Evolutionary conservation across 1,140 invertebrate genomes (phyloP).

Genomic region (Anastrepha ludens): DNA sequence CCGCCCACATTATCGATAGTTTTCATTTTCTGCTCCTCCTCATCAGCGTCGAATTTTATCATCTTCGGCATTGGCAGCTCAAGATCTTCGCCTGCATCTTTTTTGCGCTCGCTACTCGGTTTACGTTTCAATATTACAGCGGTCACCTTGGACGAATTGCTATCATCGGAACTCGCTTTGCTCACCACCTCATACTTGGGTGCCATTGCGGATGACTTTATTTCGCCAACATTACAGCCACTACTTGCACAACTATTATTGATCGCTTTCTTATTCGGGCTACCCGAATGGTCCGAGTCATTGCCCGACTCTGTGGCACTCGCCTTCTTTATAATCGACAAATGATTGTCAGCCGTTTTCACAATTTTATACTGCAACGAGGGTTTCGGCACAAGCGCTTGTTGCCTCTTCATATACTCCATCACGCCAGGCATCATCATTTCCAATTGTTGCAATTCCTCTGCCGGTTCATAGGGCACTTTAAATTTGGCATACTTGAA

Average conservation of each 20-base stretch:
- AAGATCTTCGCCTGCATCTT: slow-evolving; percentile 44
- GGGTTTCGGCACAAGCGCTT: slow-evolving; percentile 71
- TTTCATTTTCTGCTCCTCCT: not conserved
- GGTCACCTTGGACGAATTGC: slow-evolving; percentile 60
- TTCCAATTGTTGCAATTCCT: slow-evolving; percentile 81
- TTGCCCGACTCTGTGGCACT: slow-evolving; percentile 63
- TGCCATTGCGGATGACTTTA: not conserved
- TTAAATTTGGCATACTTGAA: slow-evolving; percentile 87
- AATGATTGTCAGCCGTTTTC: slow-evolving; percentile 69
- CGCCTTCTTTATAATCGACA: slow-evolving; percentile 71
- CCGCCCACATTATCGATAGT: not conserved
- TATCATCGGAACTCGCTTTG: slow-evolving; percentile 59
- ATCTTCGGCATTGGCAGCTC: slow-evolving; percentile 56
- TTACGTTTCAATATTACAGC: slow-evolving; percentile 71
- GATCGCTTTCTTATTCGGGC: slow-evolving; percentile 37
- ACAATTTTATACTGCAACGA: slow-evolving; percentile 71
- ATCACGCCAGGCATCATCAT: slow-evolving; percentile 78
- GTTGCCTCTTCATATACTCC: slow-evolving; percentile 64
- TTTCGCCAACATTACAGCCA: not conserved
- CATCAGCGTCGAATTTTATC: slow-evolving; percentile 50
- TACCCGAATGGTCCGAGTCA: slow-evolving; percentile 64
- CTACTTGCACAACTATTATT: not conserved
- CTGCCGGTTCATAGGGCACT: slow-evolving; percentile 81
- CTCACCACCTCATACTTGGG: slow-evolving; percentile 59
- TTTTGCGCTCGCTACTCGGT: slow-evolving; percentile 55